phyloP scores from a whole-genome alignment of 2,888 invertebrate genomes.

The Megamerina dolium region DNA sequence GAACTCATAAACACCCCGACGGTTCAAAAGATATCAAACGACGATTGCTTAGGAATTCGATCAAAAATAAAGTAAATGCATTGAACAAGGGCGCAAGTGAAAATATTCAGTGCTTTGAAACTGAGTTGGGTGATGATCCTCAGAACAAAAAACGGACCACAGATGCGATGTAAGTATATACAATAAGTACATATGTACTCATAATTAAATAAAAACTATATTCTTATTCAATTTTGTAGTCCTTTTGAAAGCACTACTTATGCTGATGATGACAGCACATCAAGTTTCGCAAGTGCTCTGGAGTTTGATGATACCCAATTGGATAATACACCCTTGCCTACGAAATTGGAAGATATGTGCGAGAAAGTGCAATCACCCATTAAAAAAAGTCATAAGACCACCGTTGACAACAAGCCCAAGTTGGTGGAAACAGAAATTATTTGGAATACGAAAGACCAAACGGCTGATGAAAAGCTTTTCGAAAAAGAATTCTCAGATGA shows the following conservation, averaged over 20 bases:
- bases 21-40: slow-evolving; percentile 26
- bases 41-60: slow-evolving; percentile 25
- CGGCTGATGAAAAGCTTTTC: too few relatives aligned
- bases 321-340: slow-evolving; percentile 10
- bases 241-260: too few relatives aligned
- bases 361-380: too few relatives aligned
- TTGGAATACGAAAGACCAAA: too few relatives aligned
- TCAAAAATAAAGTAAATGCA: slow-evolving; percentile 9
- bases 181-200: too few relatives aligned
- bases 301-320: slow-evolving; percentile 12
- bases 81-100: slow-evolving; percentile 5
- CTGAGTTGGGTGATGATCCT: slow-evolving; percentile 6
- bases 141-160: too few relatives aligned
- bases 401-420: too few relatives aligned
- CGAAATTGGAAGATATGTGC: slow-evolving; percentile 16
- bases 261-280: slow-evolving; percentile 11
- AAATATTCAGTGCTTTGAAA: slow-evolving; percentile 2
- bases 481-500: too few relatives aligned
- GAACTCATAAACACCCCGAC: slow-evolving; percentile 31
- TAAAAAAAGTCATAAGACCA: too few relatives aligned
- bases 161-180: too few relatives aligned
- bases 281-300: slow-evolving; percentile 15
- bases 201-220: too few relatives aligned
- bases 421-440: too few relatives aligned
- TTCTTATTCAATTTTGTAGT: background rate